Base-by-base conservation (phyloP, 2,888 invertebrate genomes). In the Reticulitermes lucifugus region DNA sequence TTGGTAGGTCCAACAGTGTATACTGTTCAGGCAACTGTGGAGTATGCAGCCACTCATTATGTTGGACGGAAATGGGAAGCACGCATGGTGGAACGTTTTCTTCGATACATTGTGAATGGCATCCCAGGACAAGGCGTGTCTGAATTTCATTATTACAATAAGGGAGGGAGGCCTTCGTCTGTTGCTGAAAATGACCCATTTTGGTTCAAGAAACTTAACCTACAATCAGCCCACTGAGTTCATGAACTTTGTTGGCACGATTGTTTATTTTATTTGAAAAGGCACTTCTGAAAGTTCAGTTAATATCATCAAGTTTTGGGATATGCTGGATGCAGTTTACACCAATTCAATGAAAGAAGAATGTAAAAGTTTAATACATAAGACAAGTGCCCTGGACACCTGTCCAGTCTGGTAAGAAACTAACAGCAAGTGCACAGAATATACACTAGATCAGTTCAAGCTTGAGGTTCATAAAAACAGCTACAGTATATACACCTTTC, bases 1-100 rank as follows among this genome's bases (percentile, higher is more conserved):
- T 79, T 86, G 46, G 86, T 88, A 89, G 90, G 92, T 0, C 92
- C 92, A 4, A 89, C 91, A 60, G 90, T 91, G 3, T 94, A 93
- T 88, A 92, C 93, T 60, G 93, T 94, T 0, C 91, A 93, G 92
- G 94, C 95, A 9, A 87, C 92, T 41, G 94, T 93, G 0, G 92
- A 94, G 88, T 91, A 94, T 85, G 92, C 93, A 18, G 92, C 93
- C 0, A 88, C 93, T 7, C 94, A 95, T 89, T 95, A 92, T 90
- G 94, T 94, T 22, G 95, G 95, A 0, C 92, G 92, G 79, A 93
- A 95, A 83, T 94, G 94, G 93, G 94, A 95, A 87, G 95, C 95
- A 0, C 92, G 93, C 77, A 93, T 95, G 91, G 93, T 93, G 87
- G 95, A 95, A 89, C 90, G 95, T 81, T 93, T 94, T 89, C 91